A percentile compares a stretch with the other conserved stretches of the same genome.
phyloP scores from a whole-genome alignment of 2,113 vertebrate genomes.

The Sprattus sprattus region DNA sequence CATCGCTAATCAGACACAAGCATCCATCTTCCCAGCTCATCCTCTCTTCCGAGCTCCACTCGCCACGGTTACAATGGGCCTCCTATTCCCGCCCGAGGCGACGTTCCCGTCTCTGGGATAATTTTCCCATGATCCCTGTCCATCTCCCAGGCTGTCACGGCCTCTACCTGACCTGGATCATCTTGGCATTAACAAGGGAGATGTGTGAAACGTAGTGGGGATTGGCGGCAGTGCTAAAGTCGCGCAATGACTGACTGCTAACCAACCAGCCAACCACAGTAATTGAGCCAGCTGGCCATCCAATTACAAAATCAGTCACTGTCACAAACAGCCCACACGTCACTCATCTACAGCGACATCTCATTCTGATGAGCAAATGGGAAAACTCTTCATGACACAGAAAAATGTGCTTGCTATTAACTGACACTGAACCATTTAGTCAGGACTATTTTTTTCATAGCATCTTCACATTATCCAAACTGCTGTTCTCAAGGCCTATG shows the following conservation, averaged over 20 bases:
- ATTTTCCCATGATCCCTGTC: slow-evolving; percentile 55
- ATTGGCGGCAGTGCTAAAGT: not conserved
- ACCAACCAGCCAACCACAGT: not conserved
- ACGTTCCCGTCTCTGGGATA: slow-evolving; percentile 44
- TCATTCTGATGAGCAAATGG: not conserved
- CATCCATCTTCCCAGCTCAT: slow-evolving; percentile 63
- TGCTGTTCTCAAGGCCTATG: not conserved
- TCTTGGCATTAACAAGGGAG: not conserved
- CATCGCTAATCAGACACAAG: slow-evolving; percentile 66
- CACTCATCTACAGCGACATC: not conserved
- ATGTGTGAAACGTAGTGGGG: not conserved
- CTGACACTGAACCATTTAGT: not conserved
- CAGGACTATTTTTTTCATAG: not conserved
- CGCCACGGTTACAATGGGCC: slow-evolving; percentile 51
- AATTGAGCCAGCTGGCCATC: not conserved
- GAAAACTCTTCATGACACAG: not conserved
- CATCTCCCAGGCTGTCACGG: not conserved
- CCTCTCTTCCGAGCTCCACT: not conserved
- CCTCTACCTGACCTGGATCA: slow-evolving; percentile 22
- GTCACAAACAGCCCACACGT: not conserved
- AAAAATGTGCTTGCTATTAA: too few species aligned
- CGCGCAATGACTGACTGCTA: not conserved
- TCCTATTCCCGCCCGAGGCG: slow-evolving; percentile 55
- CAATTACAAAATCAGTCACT: not conserved
- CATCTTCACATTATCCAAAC: not conserved